These are phyloP conservation scores for Ptyas mucosa DNA, from an alignment of 2,113 vertebrate genomes.

Conservation along the genomic window DNA sequence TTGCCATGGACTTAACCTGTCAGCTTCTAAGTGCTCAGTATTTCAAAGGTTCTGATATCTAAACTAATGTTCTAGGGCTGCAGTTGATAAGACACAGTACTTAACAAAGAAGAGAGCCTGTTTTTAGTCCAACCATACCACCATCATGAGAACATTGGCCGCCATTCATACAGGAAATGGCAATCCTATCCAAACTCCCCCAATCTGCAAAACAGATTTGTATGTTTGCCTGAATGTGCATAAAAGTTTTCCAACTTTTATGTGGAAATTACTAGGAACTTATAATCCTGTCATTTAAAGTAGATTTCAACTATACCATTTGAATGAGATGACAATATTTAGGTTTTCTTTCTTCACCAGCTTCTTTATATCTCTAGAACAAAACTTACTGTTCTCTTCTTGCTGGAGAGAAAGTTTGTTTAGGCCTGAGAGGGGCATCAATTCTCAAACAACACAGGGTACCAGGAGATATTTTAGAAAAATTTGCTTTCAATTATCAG, in stretches of 20 bases:
- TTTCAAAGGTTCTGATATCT: neutral
- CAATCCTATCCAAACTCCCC: neutral
- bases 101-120: neutral
- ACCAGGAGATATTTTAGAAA: neutral
- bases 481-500: neutral
- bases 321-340: neutral
- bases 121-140: neutral
- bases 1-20: neutral
- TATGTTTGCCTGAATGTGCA: neutral
- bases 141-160: neutral
- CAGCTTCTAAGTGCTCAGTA: neutral
- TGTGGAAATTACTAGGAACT: neutral
- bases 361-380: neutral
- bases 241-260: neutral
- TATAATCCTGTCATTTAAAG: neutral
- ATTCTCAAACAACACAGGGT: neutral
- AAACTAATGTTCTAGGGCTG: neutral
- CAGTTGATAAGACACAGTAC: neutral
- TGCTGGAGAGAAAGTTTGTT: neutral
- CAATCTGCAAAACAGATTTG: neutral
- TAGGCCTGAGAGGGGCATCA: neutral
- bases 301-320: neutral
- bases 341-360: neutral
- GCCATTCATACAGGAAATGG: neutral
- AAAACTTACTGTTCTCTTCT: neutral